phyloP scores from a whole-genome alignment of 1,140 invertebrate species.

The Brachionus paranguensis region DNA sequence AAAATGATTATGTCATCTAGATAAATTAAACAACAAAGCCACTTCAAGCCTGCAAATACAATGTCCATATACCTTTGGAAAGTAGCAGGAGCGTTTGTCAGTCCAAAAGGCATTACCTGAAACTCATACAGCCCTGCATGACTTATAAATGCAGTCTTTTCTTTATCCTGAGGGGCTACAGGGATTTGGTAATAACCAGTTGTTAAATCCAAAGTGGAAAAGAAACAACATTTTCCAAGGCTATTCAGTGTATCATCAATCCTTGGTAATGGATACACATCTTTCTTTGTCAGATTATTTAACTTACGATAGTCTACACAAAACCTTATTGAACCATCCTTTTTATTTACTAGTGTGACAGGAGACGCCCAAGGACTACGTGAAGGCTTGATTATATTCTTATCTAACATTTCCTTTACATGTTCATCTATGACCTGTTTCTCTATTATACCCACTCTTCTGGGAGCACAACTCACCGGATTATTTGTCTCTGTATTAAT shows the following conservation, averaged over 20 bases:
- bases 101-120: constrained; percentile 43
- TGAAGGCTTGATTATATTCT: background rate
- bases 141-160: too few relatives aligned
- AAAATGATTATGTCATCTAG: too few relatives aligned
- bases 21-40: background rate
- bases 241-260: background rate
- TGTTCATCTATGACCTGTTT: background rate
- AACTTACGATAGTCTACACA: background rate
- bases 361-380: background rate
- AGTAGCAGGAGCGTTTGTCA: constrained; percentile 51
- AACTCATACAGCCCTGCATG: background rate
- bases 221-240: background rate
- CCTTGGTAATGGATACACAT: too few relatives aligned
- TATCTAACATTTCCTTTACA: background rate
- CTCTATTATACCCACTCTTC: background rate
- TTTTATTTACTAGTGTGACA: constrained; percentile 18
- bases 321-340: background rate
- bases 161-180: too few relatives aligned
- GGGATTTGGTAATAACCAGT: too few relatives aligned
- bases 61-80: constrained; percentile 48
- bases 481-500: background rate
- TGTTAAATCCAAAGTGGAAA: too few relatives aligned
- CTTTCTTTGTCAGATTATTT: too few relatives aligned
- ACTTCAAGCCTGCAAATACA: constrained; percentile 14
- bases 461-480: background rate